These are phyloP conservation scores for Drosophila sulfurigaster DNA, from an alignment of 1,140 invertebrate genomes.

Conservation along the genomic window DNA sequence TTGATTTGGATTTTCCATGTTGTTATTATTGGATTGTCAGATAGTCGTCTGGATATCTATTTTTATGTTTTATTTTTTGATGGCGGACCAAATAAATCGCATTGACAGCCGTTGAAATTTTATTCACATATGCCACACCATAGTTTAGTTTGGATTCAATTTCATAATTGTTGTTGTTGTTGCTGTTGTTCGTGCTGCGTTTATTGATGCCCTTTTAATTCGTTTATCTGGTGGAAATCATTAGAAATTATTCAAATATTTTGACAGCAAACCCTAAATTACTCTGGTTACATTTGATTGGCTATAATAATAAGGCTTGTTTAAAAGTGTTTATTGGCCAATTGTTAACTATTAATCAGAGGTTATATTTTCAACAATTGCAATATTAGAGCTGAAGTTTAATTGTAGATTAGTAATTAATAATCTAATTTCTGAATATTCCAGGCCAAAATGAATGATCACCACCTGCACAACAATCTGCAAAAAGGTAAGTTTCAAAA, in stretches of 20 bases:
- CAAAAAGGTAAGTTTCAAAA: slow-evolving; percentile 79
- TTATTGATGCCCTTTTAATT: slow-evolving; percentile 36
- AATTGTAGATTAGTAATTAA: too few species aligned
- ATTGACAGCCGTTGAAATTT: slow-evolving; percentile 57
- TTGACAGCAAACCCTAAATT: slow-evolving; percentile 51
- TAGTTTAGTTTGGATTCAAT: slow-evolving; percentile 27
- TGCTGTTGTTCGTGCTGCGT: background rate
- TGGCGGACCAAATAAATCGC: slow-evolving; percentile 31
- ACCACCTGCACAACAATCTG: slow-evolving; percentile 82
- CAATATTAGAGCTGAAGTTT: too few species aligned
- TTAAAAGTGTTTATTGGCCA: slow-evolving; percentile 26
- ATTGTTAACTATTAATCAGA: slow-evolving; percentile 33
- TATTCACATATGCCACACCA: slow-evolving; percentile 40
- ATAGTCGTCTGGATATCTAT: slow-evolving; percentile 41
- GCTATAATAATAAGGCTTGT: slow-evolving; percentile 2
- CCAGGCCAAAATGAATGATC: slow-evolving; percentile 88
- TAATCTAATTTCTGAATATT: slow-evolving; percentile 40
- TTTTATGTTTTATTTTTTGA: slow-evolving; percentile 2
- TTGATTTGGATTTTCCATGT: slow-evolving; percentile 41
- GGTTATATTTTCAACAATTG: too few species aligned
- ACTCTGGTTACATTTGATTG: slow-evolving; percentile 33
- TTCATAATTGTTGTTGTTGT: slow-evolving; percentile 3
- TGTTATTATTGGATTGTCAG: slow-evolving; percentile 33
- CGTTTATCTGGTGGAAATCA: slow-evolving; percentile 35
- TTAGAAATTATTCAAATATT: slow-evolving; percentile 68